Percentiles rank a stretch among this genome's conserved stretches.
Conservation (phyloP, 2,888 invertebrate genomes). For the Pinctada fucata region DNA sequence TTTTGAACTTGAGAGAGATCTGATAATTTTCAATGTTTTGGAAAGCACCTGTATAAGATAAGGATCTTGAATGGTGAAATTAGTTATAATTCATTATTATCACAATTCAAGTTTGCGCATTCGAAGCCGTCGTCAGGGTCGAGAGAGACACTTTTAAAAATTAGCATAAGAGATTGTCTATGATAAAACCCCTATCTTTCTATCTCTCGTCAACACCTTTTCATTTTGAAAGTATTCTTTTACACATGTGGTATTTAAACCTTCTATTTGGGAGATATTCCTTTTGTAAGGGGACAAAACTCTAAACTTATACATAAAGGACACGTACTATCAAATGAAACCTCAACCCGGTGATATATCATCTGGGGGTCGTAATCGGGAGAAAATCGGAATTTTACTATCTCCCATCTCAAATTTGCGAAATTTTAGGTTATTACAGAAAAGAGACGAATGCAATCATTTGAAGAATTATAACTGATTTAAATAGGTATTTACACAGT, state of each 20-base stretch:
- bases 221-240: constrained; percentile 17
- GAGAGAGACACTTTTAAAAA: constrained; percentile 12
- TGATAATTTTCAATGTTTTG: neutral
- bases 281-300: constrained; percentile 20
- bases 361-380: neutral
- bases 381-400: neutral
- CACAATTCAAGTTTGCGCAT: neutral
- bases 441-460: too few relatives aligned
- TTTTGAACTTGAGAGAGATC: neutral
- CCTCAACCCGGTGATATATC: constrained; percentile 5
- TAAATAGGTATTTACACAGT: too few relatives aligned
- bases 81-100: neutral
- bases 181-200: constrained; percentile 22
- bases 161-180: constrained; percentile 8
- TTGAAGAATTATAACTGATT: too few relatives aligned
- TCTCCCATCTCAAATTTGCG: neutral
- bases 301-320: constrained; percentile 14
- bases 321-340: constrained; percentile 17
- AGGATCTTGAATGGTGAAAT: neutral
- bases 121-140: constrained; percentile 17
- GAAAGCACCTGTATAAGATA: neutral
- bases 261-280: constrained; percentile 18
- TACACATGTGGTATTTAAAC: constrained; percentile 33
- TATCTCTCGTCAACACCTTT: constrained; percentile 39
- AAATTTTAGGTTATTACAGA: neutral